Evolutionary conservation across 2,797 vertebrate genomes (phyloP).

Genomic region (Danio tinwini): DNA sequence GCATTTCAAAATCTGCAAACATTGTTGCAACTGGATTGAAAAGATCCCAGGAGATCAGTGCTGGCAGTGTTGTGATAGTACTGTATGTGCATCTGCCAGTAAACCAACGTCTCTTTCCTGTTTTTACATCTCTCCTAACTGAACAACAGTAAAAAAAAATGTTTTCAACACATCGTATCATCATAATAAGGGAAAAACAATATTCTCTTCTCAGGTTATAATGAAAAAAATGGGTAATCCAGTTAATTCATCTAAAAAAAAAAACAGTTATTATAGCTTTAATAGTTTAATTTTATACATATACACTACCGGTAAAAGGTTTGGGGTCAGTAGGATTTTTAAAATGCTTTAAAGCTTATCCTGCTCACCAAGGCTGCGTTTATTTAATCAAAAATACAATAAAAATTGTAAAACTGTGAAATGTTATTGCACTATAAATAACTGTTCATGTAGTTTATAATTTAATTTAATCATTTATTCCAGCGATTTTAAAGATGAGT

Average conservation of each 20-base stretch:
- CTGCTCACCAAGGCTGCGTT: no score
- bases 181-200: neutral
- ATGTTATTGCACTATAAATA: no score
- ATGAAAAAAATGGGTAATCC: neutral
- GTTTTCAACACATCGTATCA: constrained; percentile 47
- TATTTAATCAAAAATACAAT: no score
- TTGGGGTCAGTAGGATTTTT: no score
- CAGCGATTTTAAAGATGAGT: no score
- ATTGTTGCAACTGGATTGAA: constrained; percentile 34
- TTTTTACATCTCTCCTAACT: constrained; percentile 61
- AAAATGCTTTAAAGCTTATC: no score
- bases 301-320: no score
- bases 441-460: no score
- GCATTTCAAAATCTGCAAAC: constrained; percentile 20
- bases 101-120: constrained; percentile 64
- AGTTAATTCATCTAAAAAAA: neutral
- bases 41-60: constrained; percentile 44
- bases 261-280: neutral
- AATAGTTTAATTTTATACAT: no score
- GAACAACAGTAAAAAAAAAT: constrained; percentile 63
- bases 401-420: no score
- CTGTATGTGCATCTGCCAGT: constrained; percentile 38
- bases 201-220: neutral
- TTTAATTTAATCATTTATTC: no score
- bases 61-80: constrained; percentile 20